A percentile compares a stretch with the other conserved stretches of the same genome.
Conservation (phyloP, 2,113 vertebrate species). For the Centropus unirufus region DNA sequence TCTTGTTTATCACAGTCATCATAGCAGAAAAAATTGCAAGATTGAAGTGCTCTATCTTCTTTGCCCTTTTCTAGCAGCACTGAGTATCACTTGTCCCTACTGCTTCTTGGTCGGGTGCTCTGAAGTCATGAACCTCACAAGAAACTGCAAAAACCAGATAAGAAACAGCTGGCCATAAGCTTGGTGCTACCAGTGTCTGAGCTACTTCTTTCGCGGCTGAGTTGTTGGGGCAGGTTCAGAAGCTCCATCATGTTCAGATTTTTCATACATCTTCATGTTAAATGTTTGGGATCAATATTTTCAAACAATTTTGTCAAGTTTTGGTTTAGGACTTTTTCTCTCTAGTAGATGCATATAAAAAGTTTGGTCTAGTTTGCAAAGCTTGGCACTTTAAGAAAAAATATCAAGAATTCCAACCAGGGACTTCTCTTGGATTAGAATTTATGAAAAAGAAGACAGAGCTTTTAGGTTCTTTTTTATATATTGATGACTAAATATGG, state of each 20-base stretch:
- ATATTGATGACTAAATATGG: neutral
- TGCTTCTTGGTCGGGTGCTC: neutral
- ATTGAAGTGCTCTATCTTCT: neutral
- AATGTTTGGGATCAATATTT: neutral
- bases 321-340: neutral
- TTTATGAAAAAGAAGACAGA: neutral
- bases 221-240: neutral
- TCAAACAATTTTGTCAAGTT: neutral
- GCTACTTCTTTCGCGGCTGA: neutral
- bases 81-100: neutral
- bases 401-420: neutral
- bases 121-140: neutral
- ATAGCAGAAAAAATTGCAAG: neutral
- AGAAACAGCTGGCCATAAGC: slow-evolving; percentile 1
- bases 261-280: neutral
- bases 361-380: neutral
- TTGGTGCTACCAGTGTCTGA: neutral
- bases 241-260: neutral
- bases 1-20: neutral
- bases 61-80: neutral
- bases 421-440: neutral
- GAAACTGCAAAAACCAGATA: neutral
- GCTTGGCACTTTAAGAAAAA: neutral
- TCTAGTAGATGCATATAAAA: neutral
- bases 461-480: neutral